These are phyloP conservation scores for Psix sp. DNA, from an alignment of 1,140 invertebrate species.

Conservation along the genomic window DNA sequence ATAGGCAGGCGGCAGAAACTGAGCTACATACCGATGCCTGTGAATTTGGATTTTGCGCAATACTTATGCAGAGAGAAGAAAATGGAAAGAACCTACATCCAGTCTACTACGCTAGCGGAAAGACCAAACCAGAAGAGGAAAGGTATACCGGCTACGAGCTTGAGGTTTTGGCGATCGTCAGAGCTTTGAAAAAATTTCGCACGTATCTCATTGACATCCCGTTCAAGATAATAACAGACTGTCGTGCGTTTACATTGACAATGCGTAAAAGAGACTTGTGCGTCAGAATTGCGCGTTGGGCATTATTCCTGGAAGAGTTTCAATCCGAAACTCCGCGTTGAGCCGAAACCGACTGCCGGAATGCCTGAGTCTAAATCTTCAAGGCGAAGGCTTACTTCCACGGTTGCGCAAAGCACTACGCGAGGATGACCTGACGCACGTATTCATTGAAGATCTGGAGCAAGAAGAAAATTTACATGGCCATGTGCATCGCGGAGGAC, in stretches of 20 bases:
- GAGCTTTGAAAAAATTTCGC: not conserved
- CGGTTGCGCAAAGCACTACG: no score
- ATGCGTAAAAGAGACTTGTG: not conserved
- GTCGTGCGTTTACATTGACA: slow-evolving; percentile 1
- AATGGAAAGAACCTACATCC: not conserved
- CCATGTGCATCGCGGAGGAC: no score
- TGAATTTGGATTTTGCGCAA: not conserved
- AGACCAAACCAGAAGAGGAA: not conserved
- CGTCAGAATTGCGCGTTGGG: slow-evolving; percentile 4
- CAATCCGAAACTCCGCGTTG: not conserved
- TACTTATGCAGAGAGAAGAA: not conserved
- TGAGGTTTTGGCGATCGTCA: slow-evolving; percentile 1
- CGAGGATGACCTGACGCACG: no score
- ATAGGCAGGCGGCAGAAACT: not conserved
- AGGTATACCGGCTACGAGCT: slow-evolving; percentile 5
- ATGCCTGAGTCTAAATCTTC: no score
- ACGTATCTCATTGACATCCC: not conserved
- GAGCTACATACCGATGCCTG: slow-evolving; percentile 8
- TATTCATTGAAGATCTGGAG: no score
- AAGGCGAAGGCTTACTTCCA: no score
- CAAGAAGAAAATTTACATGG: no score
- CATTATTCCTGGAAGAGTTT: not conserved
- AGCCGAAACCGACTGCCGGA: not conserved
- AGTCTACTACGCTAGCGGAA: slow-evolving; percentile 5
- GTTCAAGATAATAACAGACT: slow-evolving; percentile 3